These are phyloP conservation scores for Odocoileus hemionus DNA, from an alignment of 2,113 vertebrate species.

Conservation along the genomic window DNA sequence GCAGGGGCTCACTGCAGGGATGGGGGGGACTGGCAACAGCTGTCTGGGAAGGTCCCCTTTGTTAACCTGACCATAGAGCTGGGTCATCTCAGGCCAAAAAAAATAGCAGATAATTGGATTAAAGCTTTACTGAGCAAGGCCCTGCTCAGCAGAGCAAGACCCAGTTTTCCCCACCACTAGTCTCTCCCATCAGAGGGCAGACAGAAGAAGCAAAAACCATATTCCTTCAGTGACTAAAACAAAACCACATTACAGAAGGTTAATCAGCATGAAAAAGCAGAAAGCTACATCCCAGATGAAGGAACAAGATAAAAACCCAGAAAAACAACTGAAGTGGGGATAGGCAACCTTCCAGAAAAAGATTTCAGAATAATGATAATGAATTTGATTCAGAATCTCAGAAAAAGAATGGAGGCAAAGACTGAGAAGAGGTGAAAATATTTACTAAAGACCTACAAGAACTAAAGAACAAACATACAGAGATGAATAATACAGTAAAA, in stretches of 20 bases:
- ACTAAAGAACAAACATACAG: neutral
- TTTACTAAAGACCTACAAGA: neutral
- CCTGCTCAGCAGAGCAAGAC: neutral
- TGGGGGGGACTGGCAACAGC: neutral
- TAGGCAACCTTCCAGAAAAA: neutral
- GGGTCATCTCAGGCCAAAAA: neutral
- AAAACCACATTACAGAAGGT: neutral
- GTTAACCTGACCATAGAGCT: neutral
- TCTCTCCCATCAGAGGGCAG: neutral
- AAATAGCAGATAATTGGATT: neutral
- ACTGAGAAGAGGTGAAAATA: neutral
- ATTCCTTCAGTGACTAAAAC: neutral
- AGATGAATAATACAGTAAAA: neutral
- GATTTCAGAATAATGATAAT: neutral
- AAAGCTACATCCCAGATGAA: neutral
- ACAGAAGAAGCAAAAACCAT: neutral
- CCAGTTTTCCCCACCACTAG: neutral
- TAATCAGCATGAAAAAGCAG: neutral
- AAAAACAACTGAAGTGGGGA: neutral
- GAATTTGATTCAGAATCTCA: neutral
- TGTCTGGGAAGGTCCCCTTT: neutral
- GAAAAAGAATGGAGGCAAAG: neutral
- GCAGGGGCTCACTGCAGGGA: rapidly evolving
- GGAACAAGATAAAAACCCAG: neutral
- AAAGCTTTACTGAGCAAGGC: neutral